Percentiles rank a stretch among this genome's conserved stretches.
phyloP scores from a whole-genome alignment of 2,113 vertebrate species.

The Pandion haliaetus region DNA sequence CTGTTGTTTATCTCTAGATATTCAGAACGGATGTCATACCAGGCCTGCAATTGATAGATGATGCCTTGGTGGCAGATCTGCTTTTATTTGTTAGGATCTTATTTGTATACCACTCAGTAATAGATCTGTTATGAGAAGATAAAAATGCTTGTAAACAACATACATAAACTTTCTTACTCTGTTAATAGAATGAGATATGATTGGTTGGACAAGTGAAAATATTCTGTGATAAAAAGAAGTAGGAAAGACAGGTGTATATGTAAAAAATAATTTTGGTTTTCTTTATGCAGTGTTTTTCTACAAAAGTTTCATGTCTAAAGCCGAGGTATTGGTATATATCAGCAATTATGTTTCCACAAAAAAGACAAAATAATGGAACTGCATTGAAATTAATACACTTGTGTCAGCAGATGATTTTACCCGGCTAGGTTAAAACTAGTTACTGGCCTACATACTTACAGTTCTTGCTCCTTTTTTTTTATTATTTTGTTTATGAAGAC shows the following conservation, averaged over 20 bases:
- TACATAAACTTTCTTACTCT: neutral
- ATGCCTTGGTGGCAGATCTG: neutral
- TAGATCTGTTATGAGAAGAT: neutral
- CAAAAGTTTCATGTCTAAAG: neutral
- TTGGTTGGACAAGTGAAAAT: neutral
- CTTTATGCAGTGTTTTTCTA: neutral
- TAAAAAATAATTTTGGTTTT: neutral
- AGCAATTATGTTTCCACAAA: neutral
- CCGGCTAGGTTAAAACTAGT: neutral
- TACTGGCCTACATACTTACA: neutral
- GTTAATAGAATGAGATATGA: neutral
- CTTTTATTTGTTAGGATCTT: neutral
- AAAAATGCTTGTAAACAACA: neutral
- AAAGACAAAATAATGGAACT: neutral
- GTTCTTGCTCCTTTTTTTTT: neutral
- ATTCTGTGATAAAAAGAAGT: neutral
- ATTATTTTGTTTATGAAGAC: neutral
- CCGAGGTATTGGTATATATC: neutral
- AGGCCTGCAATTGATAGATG: neutral
- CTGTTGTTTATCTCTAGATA: neutral
- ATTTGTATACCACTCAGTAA: neutral
- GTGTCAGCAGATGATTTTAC: neutral
- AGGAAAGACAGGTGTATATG: neutral
- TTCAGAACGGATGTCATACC: neutral
- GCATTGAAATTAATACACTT: neutral